Evolutionary conservation across 2,113 vertebrate species (phyloP).

Genomic region (Aramus guarauna): DNA sequence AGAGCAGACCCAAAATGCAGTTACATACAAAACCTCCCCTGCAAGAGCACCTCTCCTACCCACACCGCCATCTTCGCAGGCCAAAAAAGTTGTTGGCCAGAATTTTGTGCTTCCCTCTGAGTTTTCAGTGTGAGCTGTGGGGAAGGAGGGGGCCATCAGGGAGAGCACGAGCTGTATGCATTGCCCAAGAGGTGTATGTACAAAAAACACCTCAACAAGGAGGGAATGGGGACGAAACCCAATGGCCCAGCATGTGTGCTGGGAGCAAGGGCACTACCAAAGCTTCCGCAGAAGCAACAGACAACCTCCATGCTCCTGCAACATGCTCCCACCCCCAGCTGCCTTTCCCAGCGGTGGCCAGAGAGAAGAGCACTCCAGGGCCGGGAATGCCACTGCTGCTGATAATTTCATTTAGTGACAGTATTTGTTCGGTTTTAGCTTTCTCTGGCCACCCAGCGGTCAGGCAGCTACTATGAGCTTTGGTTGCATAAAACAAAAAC

Average conservation of each 20-base stretch:
- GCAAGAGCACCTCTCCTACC: background rate
- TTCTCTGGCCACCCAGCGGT: background rate
- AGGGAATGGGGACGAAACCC: background rate
- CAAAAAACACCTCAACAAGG: background rate
- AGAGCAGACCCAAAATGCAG: background rate
- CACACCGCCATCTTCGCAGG: fast-evolving
- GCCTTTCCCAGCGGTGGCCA: background rate
- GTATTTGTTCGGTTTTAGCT: background rate
- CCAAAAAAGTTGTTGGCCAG: background rate
- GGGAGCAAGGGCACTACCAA: background rate
- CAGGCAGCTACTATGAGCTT: background rate
- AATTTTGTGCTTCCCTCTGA: fast-evolving
- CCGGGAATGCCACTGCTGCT: background rate
- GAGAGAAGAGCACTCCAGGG: fast-evolving
- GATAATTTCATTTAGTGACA: no score
- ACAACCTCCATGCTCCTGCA: fast-evolving
- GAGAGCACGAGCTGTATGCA: fast-evolving
- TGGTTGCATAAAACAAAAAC: background rate
- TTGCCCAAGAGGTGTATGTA: fast-evolving
- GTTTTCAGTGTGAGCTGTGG: background rate
- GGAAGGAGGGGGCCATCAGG: background rate
- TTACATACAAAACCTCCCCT: fast-evolving
- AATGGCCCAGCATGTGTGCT: fast-evolving
- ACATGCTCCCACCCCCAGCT: background rate
- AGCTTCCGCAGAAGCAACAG: fast-evolving